These are phyloP conservation scores for Temnothorax curvispinosus DNA, from an alignment of 1,140 invertebrate species.

Conservation along the genomic window DNA sequence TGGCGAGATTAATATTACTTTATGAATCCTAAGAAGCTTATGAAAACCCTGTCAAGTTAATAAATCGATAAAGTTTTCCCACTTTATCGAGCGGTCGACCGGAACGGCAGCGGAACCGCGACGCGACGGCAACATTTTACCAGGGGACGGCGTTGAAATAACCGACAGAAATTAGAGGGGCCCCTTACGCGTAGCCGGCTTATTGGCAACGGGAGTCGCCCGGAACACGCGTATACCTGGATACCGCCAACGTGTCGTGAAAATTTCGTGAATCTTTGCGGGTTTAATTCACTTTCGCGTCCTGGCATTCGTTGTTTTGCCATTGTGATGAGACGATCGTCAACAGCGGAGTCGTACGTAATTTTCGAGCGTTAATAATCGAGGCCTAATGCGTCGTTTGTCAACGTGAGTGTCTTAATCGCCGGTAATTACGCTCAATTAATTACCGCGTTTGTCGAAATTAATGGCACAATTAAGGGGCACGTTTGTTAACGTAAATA, in stretches of 20 bases:
- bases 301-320: background rate
- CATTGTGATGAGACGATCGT: background rate
- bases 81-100: constrained; percentile 70
- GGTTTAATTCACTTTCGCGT: background rate
- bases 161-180: constrained; percentile 67
- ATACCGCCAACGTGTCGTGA: background rate
- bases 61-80: constrained; percentile 79
- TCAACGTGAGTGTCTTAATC: constrained; percentile 39
- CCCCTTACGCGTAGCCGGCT: constrained; percentile 42
- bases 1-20: constrained; percentile 76
- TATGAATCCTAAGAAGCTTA: constrained; percentile 78
- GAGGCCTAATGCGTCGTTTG: background rate
- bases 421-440: constrained; percentile 38
- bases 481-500: constrained; percentile 44
- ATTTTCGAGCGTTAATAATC: constrained; percentile 43
- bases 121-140: constrained; percentile 34
- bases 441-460: constrained; percentile 43
- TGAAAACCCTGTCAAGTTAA: constrained; percentile 77
- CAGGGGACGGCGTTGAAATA: constrained; percentile 60
- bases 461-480: constrained; percentile 43
- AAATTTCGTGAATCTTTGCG: background rate
- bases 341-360: background rate
- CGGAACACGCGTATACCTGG: background rate
- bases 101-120: constrained; percentile 36
- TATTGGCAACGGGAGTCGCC: constrained; percentile 32